Conservation (phyloP, 2,113 vertebrate genomes). For the Nettapus auritus region DNA sequence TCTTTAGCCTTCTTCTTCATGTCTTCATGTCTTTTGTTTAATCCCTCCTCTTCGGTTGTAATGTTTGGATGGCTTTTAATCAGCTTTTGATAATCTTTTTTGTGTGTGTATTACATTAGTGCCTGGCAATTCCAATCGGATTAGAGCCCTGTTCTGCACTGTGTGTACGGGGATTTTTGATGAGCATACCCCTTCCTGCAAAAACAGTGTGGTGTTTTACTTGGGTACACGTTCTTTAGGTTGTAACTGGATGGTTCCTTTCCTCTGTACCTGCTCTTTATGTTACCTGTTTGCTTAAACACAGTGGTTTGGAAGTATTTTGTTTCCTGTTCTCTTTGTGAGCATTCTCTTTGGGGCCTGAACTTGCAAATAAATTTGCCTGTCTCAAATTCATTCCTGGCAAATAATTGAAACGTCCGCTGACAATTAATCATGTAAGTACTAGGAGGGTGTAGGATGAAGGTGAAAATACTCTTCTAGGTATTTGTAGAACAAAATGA, state of each 20-base stretch:
- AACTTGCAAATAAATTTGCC: background rate
- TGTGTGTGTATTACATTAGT: constrained; percentile 61
- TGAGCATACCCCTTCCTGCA: background rate
- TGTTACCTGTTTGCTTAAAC: background rate
- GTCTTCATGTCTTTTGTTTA: constrained; percentile 38
- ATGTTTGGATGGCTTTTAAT: constrained; percentile 71
- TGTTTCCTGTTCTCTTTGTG: background rate
- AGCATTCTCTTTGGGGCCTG: background rate
- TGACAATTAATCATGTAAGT: background rate
- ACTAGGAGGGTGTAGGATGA: background rate
- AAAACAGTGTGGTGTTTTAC: background rate
- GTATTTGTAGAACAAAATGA: constrained; percentile 13
- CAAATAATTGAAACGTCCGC: background rate
- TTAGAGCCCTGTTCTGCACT: constrained; percentile 16
- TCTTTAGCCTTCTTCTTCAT: background rate
- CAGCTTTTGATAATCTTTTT: constrained; percentile 67
- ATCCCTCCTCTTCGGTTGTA: constrained; percentile 46
- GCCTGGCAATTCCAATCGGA: constrained; percentile 53
- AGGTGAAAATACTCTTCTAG: background rate
- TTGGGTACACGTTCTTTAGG: background rate
- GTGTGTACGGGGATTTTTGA: background rate
- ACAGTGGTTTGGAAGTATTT: background rate
- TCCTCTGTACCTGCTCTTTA: background rate
- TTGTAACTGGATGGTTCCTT: background rate
- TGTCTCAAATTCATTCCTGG: background rate